phyloP scores from a whole-genome alignment of 35 echinoderm and acorn worm species.

The Acanthaster planci region DNA sequence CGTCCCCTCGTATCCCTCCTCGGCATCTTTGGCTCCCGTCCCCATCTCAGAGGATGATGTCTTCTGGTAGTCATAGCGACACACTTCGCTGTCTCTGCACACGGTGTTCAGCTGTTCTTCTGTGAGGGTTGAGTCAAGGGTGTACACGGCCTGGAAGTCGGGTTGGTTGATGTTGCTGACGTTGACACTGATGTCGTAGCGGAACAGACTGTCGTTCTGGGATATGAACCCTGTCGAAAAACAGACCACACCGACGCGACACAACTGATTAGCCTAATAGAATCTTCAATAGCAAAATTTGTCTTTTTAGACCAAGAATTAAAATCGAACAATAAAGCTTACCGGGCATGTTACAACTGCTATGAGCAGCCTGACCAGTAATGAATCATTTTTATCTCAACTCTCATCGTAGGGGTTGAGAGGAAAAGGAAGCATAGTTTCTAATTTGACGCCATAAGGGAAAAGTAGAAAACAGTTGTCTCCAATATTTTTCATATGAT shows the following conservation, averaged over 20 bases:
- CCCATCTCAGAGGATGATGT: conserved; percentile 40
- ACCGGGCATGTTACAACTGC: no score
- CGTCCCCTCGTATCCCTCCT: conserved; percentile 46
- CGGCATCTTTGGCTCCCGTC: conserved; percentile 37
- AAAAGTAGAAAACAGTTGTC: no score
- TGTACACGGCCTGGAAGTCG: conserved; percentile 25
- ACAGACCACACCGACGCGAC: background rate
- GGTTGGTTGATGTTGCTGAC: conserved; percentile 42
- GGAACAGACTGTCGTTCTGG: conserved; percentile 46
- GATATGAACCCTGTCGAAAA: conserved; percentile 53
- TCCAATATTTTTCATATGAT: no score
- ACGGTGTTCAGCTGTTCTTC: conserved; percentile 39
- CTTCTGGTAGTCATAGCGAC: conserved; percentile 78
- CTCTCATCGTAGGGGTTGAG: no score
- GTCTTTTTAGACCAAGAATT: no score
- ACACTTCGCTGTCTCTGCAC: conserved; percentile 52
- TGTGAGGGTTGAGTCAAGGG: conserved; percentile 13
- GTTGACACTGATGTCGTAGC: conserved; percentile 54
- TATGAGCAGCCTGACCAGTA: no score
- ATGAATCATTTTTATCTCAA: no score
- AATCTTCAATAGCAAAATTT: background rate
- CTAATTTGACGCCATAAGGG: no score
- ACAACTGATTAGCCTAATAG: background rate
- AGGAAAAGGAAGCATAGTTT: no score
- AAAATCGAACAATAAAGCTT: no score